Conservation (phyloP, 2,888 invertebrate species). For the Callimorpha dominula region DNA sequence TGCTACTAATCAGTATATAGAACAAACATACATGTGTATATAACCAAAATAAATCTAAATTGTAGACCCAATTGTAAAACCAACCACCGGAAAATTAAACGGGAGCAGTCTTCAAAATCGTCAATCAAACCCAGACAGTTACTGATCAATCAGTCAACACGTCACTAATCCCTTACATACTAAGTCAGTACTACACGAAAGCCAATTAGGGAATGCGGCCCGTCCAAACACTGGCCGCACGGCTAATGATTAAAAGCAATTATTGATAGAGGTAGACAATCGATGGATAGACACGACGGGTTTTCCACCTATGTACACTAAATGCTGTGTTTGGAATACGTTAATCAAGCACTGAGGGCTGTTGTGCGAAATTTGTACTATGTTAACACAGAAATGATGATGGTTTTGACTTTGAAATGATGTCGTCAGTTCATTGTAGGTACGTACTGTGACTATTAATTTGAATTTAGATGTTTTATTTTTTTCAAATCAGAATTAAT, state of each 20-base stretch:
- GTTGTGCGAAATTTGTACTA: slow-evolving; percentile 16
- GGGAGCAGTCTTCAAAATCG: slow-evolving; percentile 9
- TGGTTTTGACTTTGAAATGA: slow-evolving; percentile 19
- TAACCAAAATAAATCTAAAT: too few relatives aligned
- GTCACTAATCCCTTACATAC: slow-evolving; percentile 48
- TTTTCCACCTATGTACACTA: slow-evolving; percentile 24
- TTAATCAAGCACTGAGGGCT: slow-evolving; percentile 30
- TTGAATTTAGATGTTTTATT: not conserved
- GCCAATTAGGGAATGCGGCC: slow-evolving; percentile 52
- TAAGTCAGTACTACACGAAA: slow-evolving; percentile 46
- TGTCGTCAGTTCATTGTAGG: not conserved
- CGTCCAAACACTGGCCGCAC: slow-evolving; percentile 56
- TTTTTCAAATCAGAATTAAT: too few relatives aligned
- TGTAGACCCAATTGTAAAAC: not conserved
- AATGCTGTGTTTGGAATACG: slow-evolving; percentile 29
- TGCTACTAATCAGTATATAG: too few relatives aligned
- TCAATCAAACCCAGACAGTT: slow-evolving; percentile 27
- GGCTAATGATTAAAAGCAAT: slow-evolving; percentile 66
- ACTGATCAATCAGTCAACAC: slow-evolving; percentile 40
- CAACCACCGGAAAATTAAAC: not conserved
- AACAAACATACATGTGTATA: too few relatives aligned
- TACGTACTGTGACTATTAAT: not conserved
- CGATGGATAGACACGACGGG: slow-evolving; percentile 22
- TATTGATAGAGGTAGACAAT: slow-evolving; percentile 59
- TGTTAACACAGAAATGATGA: slow-evolving; percentile 23